Percentiles rank a stretch among this genome's conserved stretches.
Evolutionary conservation across 2,888 invertebrate genomes (phyloP).

Genomic region (Chymomyza procnemis): DNA sequence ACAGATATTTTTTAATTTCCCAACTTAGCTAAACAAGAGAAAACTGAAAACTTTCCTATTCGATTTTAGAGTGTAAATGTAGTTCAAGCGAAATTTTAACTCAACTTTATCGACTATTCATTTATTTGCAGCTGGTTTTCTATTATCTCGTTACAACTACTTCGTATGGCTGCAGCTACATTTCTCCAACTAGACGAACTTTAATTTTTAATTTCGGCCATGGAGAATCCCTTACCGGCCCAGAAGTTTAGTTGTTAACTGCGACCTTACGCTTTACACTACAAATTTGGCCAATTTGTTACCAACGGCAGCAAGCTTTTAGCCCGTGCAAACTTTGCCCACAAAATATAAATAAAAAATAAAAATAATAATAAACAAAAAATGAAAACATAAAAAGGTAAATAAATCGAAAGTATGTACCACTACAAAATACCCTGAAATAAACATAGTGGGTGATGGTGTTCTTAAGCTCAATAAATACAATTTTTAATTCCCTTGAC

Average conservation of each 20-base stretch:
- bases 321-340: neutral
- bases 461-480: no score
- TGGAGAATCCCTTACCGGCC: no score
- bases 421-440: slow-evolving; percentile 3
- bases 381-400: no score
- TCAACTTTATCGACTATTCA: neutral
- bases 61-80: neutral
- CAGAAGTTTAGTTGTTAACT: neutral
- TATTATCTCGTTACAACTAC: neutral
- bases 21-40: no score
- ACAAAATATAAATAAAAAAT: neutral
- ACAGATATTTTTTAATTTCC: no score
- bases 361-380: neutral
- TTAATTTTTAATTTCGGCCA: neutral
- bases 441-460: no score
- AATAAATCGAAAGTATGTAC: no score
- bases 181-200: neutral
- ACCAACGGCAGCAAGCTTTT: neutral
- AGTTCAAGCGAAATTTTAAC: neutral
- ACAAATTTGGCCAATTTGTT: neutral
- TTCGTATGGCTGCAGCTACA: neutral
- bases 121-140: neutral
- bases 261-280: neutral
- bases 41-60: no score
- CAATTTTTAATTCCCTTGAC: no score